Percentiles rank a stretch among this genome's conserved stretches.
Conservation (phyloP, 2,888 invertebrate species). For the Agrotis clavis region DNA sequence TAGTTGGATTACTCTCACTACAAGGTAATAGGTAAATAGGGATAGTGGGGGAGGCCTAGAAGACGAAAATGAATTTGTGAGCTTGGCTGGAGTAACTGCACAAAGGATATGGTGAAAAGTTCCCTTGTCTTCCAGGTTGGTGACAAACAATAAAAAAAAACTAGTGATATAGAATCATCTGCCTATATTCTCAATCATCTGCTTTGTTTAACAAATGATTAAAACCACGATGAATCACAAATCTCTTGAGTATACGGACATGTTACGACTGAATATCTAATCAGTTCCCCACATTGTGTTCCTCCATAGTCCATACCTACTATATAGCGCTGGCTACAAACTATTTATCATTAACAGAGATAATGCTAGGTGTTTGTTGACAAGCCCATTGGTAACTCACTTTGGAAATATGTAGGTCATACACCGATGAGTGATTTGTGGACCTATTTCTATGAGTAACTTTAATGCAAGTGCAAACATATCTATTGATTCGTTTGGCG, state of each 20-base stretch:
- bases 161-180: background rate
- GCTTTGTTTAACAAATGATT: slow-evolving; percentile 30
- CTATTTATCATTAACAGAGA: slow-evolving; percentile 69
- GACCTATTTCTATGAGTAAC: slow-evolving; percentile 37
- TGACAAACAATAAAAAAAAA: background rate
- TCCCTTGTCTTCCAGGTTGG: too few species aligned
- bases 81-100: too few species aligned
- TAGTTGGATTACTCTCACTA: too few species aligned
- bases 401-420: slow-evolving; percentile 69
- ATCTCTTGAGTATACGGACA: slow-evolving; percentile 53
- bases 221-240: slow-evolving; percentile 50
- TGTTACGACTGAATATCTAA: slow-evolving; percentile 67
- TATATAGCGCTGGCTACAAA: slow-evolving; percentile 49
- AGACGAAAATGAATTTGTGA: too few species aligned
- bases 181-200: slow-evolving; percentile 1
- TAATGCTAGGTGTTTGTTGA: slow-evolving; percentile 65
- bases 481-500: slow-evolving; percentile 8
- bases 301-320: slow-evolving; percentile 6
- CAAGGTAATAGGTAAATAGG: too few species aligned
- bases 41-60: too few species aligned
- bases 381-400: slow-evolving; percentile 65
- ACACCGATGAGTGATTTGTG: slow-evolving; percentile 15
- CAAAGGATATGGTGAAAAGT: too few species aligned
- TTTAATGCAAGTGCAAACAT: slow-evolving; percentile 20
- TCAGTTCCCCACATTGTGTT: slow-evolving; percentile 64